Evolutionary conservation across 2,888 invertebrate genomes (phyloP), one percentile per base, ranked within the genome.

Genomic region (Galerucella nymphaeae): DNA sequence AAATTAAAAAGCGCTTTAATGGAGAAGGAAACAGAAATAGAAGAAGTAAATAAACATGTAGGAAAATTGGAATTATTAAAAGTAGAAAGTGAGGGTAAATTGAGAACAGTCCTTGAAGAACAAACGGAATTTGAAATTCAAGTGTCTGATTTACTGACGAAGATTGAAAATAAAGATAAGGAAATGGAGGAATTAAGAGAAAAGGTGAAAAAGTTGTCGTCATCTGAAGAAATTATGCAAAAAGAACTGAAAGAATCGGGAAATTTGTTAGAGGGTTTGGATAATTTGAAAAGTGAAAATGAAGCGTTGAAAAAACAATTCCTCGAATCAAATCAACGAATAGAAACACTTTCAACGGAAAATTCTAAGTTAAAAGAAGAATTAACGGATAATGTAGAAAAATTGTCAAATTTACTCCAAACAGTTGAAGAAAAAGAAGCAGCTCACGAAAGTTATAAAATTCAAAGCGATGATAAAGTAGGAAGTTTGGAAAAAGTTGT

Each of bases 301-400:
- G 74, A 76, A n/a, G 75, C 77, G 65, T 41, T 77, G 16, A 58
- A 72, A 55, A 71, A 72, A 66, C 53, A 78, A 66, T 20, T 76
- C 13, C 69, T 62, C 38, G 72, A 73, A 61, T 71, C 74, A 9
- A 76, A 77, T 30, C 73, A 77, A 59, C 65, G 65, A n/a, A 59
- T 79, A n/a, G 74, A 76, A 16, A 75, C 75, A 53, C 57, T 76
- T 5, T 75, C 74, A 23, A 62, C 69, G 18, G 88, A 89, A 82
- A 88, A 89, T 83, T 88, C 88, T 80, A 83, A 88, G 64, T 87
- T 88, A 18, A 70, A 70, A 57, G 23, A 62, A 14, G 70, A 74
- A 58, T 16, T 76, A 45, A 48, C 65, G n/a, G 20, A 45, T 57
- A 79, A 82, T 18, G 77, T 82, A 13, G 83, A 82, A 20, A 81